Evolutionary conservation across 1,140 invertebrate species (phyloP), one percentile per base, ranked within the genome.

Genomic region (Euschistus heros): DNA sequence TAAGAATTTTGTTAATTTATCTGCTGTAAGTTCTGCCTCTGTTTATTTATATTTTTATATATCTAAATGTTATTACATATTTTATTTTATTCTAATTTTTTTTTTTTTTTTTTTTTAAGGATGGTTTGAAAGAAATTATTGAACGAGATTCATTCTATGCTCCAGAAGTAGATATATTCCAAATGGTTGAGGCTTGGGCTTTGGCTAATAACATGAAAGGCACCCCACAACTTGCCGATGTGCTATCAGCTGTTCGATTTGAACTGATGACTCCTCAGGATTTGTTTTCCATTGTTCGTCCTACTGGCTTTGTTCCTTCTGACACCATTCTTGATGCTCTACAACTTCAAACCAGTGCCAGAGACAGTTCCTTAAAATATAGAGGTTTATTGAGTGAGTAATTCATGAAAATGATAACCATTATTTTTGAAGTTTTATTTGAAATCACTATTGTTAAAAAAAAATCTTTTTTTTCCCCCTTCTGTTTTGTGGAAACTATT

Each of bases 321-420:
- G 92, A 98, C 76, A 84, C 85, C 71, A 86, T 99, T 65, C 81
- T 99, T 15, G 95, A 98, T 79, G 95, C 94, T 22, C 96, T 98
- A 68, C 85, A 91, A 70, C 83, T 87, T 69, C 84, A 88, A 70
- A 91, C 84, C 33, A 86, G 87, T 72, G 84, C 83, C 54, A 82
- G 84, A 70, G 84, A 86, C 73, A 86, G 84, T 42, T 84, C 89
- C 66, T 78, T 97, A 18, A 83, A 84, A 57, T 94, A 96, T 75
- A 80, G 90, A 33, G 91, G 91, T 54, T 80, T 84, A 63, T 75
- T 92, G 55, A 78, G 84, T 86, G 74, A 79, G 80, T 76, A 69
- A 13, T 37, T 37, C 33, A 10, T 37, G 13, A 37, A 10, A 37
- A 37, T 37, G 33, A 10, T 37, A 10, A 10, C 33, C 10, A 37